Conservation (phyloP, 1,140 invertebrate species). For the Scaptomyza hsui region DNA sequence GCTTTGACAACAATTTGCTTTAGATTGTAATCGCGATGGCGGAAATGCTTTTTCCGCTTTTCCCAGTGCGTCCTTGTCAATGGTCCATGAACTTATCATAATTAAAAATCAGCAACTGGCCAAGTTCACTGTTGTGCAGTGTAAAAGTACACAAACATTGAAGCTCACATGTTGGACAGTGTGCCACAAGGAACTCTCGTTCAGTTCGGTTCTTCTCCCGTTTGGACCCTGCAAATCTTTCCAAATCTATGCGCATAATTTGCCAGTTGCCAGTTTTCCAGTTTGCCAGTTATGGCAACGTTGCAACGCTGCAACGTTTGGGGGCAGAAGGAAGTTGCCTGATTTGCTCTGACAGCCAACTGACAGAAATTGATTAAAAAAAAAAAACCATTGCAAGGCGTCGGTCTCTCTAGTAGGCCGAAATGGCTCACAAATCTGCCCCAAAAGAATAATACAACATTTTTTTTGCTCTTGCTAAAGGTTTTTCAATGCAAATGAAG, state of each 20-base stretch:
- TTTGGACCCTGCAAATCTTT: constrained; percentile 28
- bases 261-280: constrained; percentile 8
- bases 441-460: constrained; percentile 60
- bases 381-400: constrained; percentile 62
- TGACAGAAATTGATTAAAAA: constrained; percentile 81
- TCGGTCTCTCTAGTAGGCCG: constrained; percentile 52
- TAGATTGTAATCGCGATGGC: constrained; percentile 66
- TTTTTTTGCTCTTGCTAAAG: constrained; percentile 20
- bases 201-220: no score
- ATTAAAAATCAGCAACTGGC: constrained; percentile 73
- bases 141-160: constrained; percentile 28
- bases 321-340: constrained; percentile 35
- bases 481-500: constrained; percentile 47
- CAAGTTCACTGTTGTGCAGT: constrained; percentile 50
- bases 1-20: constrained; percentile 64
- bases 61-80: constrained; percentile 22
- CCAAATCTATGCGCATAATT: constrained; percentile 62
- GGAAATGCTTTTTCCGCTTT: constrained; percentile 48
- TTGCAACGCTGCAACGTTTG: constrained; percentile 8
- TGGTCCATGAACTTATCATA: constrained; percentile 66
- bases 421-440: constrained; percentile 42
- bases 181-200: constrained; percentile 35
- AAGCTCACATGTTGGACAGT: constrained; percentile 47
- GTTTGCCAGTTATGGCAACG: no score
- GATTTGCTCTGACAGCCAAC: constrained; percentile 69